These are phyloP conservation scores for Enteromius radiatus DNA, from an alignment of 2,797 vertebrate genomes.

Conservation along the genomic window DNA sequence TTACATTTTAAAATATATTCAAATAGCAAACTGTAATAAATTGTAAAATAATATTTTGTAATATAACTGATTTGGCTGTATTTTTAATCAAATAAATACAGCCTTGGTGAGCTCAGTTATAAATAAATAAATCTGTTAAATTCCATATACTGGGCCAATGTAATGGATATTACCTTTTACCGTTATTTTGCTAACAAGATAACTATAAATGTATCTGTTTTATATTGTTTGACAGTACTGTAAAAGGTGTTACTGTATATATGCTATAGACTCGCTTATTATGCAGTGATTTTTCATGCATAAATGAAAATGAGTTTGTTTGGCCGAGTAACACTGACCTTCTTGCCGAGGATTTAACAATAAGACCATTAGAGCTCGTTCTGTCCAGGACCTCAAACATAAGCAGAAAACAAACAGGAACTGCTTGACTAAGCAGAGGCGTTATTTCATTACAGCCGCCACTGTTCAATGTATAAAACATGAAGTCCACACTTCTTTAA, in stretches of 20 bases:
- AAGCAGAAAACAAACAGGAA: slow-evolving; percentile 61
- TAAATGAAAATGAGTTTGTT: slow-evolving; percentile 42
- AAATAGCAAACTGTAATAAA: not conserved
- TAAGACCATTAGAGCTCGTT: slow-evolving; percentile 66
- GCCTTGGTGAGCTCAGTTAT: not conserved
- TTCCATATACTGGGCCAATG: not conserved
- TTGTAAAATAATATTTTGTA: not conserved
- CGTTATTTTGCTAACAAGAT: not conserved
- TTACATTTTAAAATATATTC: not conserved
- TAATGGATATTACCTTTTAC: not conserved
- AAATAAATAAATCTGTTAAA: not conserved
- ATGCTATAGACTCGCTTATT: not conserved
- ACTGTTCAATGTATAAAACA: slow-evolving; percentile 78
- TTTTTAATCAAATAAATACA: not conserved
- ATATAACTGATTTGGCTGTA: not conserved
- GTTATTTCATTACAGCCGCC: slow-evolving; percentile 74
- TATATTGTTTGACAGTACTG: not conserved
- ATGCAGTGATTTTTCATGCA: not conserved
- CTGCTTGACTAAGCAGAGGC: slow-evolving; percentile 73
- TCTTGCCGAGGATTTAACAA: slow-evolving; percentile 64
- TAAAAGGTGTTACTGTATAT: not conserved
- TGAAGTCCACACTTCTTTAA: slow-evolving; percentile 73
- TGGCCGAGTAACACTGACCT: slow-evolving; percentile 66
- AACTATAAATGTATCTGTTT: not conserved
- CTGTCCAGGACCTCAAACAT: slow-evolving; percentile 59